Conservation (phyloP, 2,888 invertebrate species). For the Ophioninae sp. region DNA sequence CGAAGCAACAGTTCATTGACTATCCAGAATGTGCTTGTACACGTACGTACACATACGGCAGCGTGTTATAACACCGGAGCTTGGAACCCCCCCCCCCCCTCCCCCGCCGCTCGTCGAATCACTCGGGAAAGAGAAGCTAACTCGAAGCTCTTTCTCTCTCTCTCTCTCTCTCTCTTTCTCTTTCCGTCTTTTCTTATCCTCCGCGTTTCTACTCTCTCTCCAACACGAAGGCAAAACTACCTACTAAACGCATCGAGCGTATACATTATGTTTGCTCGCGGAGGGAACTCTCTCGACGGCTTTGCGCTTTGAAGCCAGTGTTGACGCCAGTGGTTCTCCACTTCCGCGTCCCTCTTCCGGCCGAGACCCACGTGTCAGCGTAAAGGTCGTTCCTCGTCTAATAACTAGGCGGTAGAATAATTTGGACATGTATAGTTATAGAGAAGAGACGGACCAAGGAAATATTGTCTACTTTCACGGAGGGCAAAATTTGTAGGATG, state of each 20-base stretch:
- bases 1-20: conserved; percentile 66
- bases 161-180: conserved; percentile 11
- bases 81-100: no score
- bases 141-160: conserved; percentile 10
- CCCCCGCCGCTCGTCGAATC: conserved; percentile 17
- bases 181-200: not conserved
- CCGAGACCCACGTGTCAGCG: conserved; percentile 13
- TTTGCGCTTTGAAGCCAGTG: conserved; percentile 50
- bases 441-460: no score
- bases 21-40: conserved; percentile 63
- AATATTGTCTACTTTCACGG: no score
- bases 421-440: no score
- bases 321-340: conserved; percentile 56
- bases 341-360: conserved; percentile 56
- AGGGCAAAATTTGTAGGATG: no score
- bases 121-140: conserved; percentile 26
- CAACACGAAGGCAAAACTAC: conserved; percentile 29
- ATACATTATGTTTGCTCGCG: conserved; percentile 51
- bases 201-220: not conserved
- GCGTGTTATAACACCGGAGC: conserved; percentile 24
- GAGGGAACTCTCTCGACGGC: conserved; percentile 47
- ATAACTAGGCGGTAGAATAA: no score
- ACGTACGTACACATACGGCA: conserved; percentile 20
- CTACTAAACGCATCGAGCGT: conserved; percentile 48
- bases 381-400: not conserved